Percentiles rank a stretch among this genome's conserved stretches.
These are phyloP conservation scores for Aricia agestis DNA, from an alignment of 1,140 invertebrate species.

Conservation along the genomic window DNA sequence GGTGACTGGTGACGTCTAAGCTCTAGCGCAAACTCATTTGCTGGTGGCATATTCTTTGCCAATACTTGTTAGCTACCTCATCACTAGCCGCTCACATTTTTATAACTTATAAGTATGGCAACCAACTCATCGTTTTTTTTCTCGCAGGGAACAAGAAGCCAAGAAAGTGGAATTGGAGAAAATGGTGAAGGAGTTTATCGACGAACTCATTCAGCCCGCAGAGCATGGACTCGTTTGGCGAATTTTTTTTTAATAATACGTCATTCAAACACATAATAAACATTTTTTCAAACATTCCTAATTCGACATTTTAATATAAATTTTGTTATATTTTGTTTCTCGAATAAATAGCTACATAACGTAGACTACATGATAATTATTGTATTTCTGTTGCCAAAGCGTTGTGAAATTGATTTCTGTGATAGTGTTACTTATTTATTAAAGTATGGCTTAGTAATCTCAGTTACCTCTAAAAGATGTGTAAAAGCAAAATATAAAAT, in stretches of 20 bases:
- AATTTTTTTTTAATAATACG: neutral
- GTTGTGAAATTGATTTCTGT: conserved; percentile 18
- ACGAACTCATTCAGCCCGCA: conserved; percentile 88
- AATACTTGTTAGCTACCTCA: too few relatives aligned
- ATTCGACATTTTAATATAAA: neutral
- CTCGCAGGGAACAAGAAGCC: conserved; percentile 82
- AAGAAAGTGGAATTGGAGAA: conserved; percentile 81
- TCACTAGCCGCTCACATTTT: too few relatives aligned
- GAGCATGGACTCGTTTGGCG: conserved; percentile 80
- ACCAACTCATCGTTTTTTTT: too few relatives aligned
- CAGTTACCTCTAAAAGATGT: neutral
- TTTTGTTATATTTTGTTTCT: neutral
- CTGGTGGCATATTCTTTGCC: too few relatives aligned
- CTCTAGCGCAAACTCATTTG: too few relatives aligned
- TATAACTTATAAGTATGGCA: too few relatives aligned
- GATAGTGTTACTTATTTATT: conserved; percentile 17
- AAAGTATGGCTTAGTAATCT: conserved; percentile 7
- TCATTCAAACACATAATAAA: too few relatives aligned
- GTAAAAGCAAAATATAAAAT: neutral
- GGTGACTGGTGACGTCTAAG: too few relatives aligned
- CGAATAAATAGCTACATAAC: neutral
- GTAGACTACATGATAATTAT: neutral
- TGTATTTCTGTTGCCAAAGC: conserved; percentile 20
- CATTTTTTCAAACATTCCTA: neutral
- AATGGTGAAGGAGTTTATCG: conserved; percentile 87